These are phyloP conservation scores for Diploptera punctata DNA, from an alignment of 2,888 invertebrate genomes.

Conservation along the genomic window DNA sequence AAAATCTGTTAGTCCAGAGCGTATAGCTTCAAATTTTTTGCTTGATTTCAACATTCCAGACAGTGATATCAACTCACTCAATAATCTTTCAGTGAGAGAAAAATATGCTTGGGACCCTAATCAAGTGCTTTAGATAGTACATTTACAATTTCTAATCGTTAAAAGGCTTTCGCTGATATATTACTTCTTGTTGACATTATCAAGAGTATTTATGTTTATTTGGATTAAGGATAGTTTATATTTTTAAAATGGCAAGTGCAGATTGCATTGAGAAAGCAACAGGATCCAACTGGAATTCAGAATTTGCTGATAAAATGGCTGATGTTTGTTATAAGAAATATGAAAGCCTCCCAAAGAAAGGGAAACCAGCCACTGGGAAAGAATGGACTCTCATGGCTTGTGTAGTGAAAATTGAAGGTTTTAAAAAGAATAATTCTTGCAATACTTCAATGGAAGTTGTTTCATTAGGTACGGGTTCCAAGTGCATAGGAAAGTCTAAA, in stretches of 20 bases:
- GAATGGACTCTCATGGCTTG: constrained; percentile 90
- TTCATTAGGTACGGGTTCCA: constrained; percentile 89
- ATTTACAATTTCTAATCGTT: too few species aligned
- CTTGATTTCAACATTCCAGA: constrained; percentile 64
- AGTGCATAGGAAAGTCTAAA: constrained; percentile 78
- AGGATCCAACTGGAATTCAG: not conserved
- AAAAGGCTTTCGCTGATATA: too few species aligned
- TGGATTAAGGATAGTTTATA: too few species aligned
- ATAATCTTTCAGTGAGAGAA: constrained; percentile 50
- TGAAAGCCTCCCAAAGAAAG: constrained; percentile 71
- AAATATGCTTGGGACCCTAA: constrained; percentile 66
- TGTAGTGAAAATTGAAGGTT: constrained; percentile 63
- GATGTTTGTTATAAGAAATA: constrained; percentile 67
- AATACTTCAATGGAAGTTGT: constrained; percentile 62
- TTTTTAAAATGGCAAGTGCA: too few species aligned
- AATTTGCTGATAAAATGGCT: constrained; percentile 61
- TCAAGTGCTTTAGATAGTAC: constrained; percentile 54
- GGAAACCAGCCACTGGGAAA: constrained; percentile 68
- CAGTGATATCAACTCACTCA: constrained; percentile 60
- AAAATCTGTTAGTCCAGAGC: constrained; percentile 63
- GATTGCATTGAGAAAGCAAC: too few species aligned
- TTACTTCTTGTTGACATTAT: too few species aligned
- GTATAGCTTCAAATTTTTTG: constrained; percentile 65
- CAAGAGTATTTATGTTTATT: too few species aligned
- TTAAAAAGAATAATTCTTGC: constrained; percentile 13